Percentiles rank a stretch among this genome's conserved stretches.
phyloP scores from a whole-genome alignment of 2,797 vertebrate genomes.

The Lophotriccus pileatus region DNA sequence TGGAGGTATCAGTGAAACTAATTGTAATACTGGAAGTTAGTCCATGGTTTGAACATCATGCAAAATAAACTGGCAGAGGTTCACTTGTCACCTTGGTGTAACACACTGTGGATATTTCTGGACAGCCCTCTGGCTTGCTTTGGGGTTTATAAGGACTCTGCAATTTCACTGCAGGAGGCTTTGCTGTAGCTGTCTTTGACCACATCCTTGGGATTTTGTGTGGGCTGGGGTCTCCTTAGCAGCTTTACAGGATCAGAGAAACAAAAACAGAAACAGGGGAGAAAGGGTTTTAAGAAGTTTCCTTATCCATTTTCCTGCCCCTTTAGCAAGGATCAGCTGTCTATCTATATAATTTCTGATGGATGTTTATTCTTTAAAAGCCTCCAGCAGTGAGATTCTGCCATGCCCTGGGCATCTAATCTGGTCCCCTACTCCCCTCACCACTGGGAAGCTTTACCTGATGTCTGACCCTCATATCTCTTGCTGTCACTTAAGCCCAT shows the following conservation, averaged over 20 bases:
- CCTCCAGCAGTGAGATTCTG: neutral
- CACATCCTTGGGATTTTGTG: fast-evolving
- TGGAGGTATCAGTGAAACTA: neutral
- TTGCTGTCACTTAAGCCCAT: neutral
- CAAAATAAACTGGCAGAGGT: neutral
- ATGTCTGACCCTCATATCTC: neutral
- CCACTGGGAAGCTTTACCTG: neutral
- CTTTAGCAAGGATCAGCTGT: neutral
- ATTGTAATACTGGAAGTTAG: neutral
- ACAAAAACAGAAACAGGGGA: neutral
- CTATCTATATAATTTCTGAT: neutral
- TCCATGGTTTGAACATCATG: neutral
- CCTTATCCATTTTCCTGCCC: neutral
- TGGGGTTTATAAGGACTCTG: neutral
- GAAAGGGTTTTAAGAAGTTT: neutral
- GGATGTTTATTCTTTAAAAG: constrained; percentile 23
- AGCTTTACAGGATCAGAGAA: neutral
- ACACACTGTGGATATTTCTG: neutral
- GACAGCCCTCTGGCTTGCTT: neutral
- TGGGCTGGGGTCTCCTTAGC: neutral
- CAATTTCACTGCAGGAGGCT: neutral
- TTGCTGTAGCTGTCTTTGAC: neutral
- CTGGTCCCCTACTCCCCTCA: neutral
- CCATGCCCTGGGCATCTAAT: neutral
- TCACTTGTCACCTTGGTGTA: neutral